phyloP scores from a whole-genome alignment of 2,888 invertebrate species.

The Vannuccia rotundouncinata region DNA sequence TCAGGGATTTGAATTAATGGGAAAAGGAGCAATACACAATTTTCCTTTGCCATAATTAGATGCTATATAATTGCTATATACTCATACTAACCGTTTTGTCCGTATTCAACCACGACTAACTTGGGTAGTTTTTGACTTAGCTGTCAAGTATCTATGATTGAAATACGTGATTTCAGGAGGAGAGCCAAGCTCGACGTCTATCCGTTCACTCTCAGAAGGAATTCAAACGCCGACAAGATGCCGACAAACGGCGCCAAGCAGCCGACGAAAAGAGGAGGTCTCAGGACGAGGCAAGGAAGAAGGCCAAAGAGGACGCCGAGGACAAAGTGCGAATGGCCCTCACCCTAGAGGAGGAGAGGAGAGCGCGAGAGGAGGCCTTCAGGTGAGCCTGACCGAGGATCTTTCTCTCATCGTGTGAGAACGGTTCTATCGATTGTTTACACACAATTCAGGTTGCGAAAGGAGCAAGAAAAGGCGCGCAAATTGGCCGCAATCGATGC shows the following conservation, averaged over 20 bases:
- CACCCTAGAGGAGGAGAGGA: background rate
- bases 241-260: background rate
- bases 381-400: background rate
- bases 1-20: too few relatives aligned
- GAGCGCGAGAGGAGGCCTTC: background rate
- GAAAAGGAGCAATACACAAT: too few relatives aligned
- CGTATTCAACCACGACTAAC: too few relatives aligned
- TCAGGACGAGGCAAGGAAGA: background rate
- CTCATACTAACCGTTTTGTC: too few relatives aligned
- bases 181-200: background rate
- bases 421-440: background rate
- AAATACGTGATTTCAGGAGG: background rate
- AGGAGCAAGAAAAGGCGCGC: background rate
- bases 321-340: background rate
- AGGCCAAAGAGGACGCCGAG: background rate
- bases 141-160: too few relatives aligned
- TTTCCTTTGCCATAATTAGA: too few relatives aligned
- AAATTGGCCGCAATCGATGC: background rate
- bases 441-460: background rate
- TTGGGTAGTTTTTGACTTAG: too few relatives aligned
- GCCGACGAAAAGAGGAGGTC: background rate
- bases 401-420: background rate
- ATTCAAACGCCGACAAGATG: background rate
- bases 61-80: too few relatives aligned
- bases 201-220: background rate